These are phyloP conservation scores for Mya arenaria DNA, from an alignment of 1,140 invertebrate genomes.

Conservation along the genomic window DNA sequence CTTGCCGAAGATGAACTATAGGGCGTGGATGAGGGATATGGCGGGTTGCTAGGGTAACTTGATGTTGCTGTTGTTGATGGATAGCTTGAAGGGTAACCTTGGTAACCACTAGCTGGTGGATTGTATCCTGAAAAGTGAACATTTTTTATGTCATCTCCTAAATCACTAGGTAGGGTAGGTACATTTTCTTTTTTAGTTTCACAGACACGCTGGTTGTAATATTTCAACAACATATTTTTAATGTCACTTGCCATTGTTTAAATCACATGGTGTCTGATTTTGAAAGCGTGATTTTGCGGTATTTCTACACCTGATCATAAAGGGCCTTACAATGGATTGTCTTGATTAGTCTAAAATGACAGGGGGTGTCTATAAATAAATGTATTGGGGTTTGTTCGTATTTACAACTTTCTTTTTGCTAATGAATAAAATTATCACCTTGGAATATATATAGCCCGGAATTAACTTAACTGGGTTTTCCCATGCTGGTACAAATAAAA, in stretches of 20 bases:
- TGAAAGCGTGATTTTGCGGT: neutral
- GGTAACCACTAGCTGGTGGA: conserved; percentile 12
- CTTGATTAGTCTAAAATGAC: too few relatives aligned
- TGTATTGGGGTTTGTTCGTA: too few relatives aligned
- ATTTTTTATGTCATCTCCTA: neutral
- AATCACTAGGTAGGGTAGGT: neutral
- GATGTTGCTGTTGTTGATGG: neutral
- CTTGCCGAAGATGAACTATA: neutral
- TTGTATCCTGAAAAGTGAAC: conserved; percentile 28
- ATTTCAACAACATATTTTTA: neutral
- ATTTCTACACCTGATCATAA: too few relatives aligned
- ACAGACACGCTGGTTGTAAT: neutral
- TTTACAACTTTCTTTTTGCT: too few relatives aligned
- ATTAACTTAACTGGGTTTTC: too few relatives aligned
- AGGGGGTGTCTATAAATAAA: too few relatives aligned
- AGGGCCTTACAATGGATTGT: too few relatives aligned
- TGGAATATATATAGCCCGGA: too few relatives aligned
- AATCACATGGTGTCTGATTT: neutral
- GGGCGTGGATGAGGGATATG: conserved; percentile 1
- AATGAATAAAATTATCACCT: too few relatives aligned
- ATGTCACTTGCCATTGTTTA: neutral
- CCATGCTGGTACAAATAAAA: too few relatives aligned
- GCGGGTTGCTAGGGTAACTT: conserved; percentile 45
- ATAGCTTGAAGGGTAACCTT: conserved; percentile 28
- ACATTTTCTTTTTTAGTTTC: neutral